phyloP scores from a whole-genome alignment of 2,888 invertebrate species.

The Chrysolina oricalcia region DNA sequence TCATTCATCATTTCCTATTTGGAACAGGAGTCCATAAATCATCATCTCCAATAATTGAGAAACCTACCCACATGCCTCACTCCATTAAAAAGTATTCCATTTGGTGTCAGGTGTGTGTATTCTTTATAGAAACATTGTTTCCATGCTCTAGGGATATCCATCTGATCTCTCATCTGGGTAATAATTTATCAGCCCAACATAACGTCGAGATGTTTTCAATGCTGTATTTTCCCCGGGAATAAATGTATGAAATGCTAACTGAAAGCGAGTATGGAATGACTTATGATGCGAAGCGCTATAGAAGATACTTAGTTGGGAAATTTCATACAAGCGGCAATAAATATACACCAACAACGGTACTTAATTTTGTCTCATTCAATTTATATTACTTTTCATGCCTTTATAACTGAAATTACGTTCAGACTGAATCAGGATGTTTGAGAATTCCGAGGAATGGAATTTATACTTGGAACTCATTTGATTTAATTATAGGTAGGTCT shows the following conservation, averaged over 20 bases:
- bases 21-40: no score
- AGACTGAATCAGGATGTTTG: no score
- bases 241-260: background rate
- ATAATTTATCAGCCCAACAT: background rate
- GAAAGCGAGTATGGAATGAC: background rate
- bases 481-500: no score
- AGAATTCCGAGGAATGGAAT: no score
- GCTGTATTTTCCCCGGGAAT: background rate
- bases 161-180: background rate
- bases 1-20: no score
- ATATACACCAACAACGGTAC: background rate
- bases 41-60: background rate
- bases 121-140: background rate
- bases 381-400: background rate
- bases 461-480: no score
- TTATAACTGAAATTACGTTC: no score
- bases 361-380: background rate
- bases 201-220: background rate
- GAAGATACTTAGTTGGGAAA: background rate
- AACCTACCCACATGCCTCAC: background rate
- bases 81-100: background rate
- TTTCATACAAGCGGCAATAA: background rate
- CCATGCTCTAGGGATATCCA: background rate
- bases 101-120: background rate
- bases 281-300: background rate